A percentile compares a stretch with the other conserved stretches of the same genome.
phyloP scores from a whole-genome alignment of 2,113 vertebrate species.

The Cacatua alba region DNA sequence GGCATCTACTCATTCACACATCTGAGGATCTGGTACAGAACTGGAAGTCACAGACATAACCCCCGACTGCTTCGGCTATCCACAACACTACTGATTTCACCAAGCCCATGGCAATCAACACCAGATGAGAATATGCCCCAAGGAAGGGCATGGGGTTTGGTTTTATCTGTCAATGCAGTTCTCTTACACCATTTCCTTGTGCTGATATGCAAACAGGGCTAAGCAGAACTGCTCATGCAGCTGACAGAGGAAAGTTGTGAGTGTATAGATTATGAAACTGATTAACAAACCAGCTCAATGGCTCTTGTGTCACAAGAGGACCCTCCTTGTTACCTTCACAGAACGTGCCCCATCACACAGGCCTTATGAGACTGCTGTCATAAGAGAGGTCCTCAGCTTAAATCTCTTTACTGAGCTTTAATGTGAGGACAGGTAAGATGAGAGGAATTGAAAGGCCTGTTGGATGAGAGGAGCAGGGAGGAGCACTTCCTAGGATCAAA shows the following conservation, averaged over 20 bases:
- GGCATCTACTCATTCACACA: background rate
- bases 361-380: background rate
- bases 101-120: background rate
- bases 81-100: background rate
- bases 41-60: background rate
- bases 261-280: background rate
- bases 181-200: constrained; percentile 59
- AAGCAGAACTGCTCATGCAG: background rate
- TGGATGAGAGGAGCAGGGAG: background rate
- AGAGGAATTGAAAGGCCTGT: background rate
- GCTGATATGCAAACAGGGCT: constrained; percentile 39
- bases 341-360: background rate
- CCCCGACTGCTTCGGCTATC: background rate
- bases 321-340: background rate
- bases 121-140: background rate
- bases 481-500: background rate
- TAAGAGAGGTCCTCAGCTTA: background rate
- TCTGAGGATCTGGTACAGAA: background rate
- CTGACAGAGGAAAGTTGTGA: background rate
- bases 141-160: background rate
- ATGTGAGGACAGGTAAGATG: background rate
- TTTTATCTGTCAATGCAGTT: constrained; percentile 23
- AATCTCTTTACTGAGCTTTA: background rate
- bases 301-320: background rate
- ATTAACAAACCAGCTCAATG: constrained; percentile 8